A percentile compares a stretch with the other conserved stretches of the same genome.
These are phyloP conservation scores for Serilophus lunatus DNA, from an alignment of 2,113 vertebrate genomes.

Conservation along the genomic window DNA sequence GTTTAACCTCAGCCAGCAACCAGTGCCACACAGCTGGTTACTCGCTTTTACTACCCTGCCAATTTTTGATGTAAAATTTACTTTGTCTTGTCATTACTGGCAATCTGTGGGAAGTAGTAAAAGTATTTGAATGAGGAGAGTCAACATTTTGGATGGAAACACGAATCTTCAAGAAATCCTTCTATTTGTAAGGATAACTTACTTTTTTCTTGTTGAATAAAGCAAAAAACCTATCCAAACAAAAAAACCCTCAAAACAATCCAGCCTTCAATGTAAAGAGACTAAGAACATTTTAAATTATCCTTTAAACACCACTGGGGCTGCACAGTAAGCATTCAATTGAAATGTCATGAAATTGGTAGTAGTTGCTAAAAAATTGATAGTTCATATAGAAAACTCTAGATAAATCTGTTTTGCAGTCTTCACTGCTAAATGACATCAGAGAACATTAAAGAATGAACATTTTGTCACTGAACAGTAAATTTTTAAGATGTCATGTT, in stretches of 20 bases:
- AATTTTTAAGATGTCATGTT: neutral
- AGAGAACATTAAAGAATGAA: neutral
- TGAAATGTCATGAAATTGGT: neutral
- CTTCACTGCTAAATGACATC: neutral
- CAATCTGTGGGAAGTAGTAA: neutral
- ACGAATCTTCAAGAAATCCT: neutral
- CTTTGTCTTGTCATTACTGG: neutral
- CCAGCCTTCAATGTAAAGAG: neutral
- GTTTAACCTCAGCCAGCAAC: neutral
- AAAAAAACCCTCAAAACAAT: neutral
- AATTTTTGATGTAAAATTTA: neutral
- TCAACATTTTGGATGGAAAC: neutral
- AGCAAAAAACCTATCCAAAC: neutral
- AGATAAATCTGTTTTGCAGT: neutral
- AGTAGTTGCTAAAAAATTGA: neutral
- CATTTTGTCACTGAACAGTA: neutral
- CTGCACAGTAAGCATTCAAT: neutral
- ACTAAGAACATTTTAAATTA: neutral
- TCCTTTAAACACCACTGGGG: neutral
- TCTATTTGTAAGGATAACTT: neutral
- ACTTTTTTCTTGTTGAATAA: neutral
- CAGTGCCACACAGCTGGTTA: rapidly evolving
- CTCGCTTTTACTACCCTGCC: neutral
- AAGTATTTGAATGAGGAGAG: neutral
- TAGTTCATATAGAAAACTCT: neutral